phyloP scores from a whole-genome alignment of 37 sponge, comb jelly and placozoan species.

The Beroe forskalii region DNA sequence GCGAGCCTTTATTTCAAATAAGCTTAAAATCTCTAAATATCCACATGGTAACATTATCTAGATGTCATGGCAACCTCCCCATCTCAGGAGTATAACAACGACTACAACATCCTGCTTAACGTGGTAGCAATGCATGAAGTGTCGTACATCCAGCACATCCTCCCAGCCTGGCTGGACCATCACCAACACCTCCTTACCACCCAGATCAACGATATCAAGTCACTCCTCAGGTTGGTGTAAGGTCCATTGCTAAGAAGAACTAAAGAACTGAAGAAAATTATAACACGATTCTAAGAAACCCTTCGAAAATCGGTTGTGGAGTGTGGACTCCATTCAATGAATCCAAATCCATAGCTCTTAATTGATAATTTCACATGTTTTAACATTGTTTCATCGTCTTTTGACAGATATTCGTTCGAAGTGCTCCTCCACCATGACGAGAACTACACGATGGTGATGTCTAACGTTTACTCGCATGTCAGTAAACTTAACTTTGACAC shows the following conservation, averaged over 20 bases:
- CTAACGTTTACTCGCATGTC: constrained; percentile 5
- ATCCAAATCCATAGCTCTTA: too few species aligned
- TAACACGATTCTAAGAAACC: too few species aligned
- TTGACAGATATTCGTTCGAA: not conserved
- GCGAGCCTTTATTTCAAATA: too few species aligned
- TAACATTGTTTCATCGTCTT: too few species aligned
- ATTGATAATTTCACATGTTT: too few species aligned
- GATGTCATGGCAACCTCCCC: too few species aligned
- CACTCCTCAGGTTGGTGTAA: not conserved
- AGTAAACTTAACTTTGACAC: constrained; percentile 13
- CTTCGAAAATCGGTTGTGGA: too few species aligned
- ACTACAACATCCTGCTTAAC: constrained; percentile 38
- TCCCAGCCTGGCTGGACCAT: constrained; percentile 35
- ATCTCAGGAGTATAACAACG: constrained; percentile 44
- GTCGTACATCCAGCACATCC: constrained; percentile 22
- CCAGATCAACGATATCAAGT: constrained; percentile 32
- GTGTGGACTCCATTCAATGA: too few species aligned
- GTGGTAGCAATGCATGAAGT: constrained; percentile 19
- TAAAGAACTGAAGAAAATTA: too few species aligned
- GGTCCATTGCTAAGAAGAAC: too few species aligned
- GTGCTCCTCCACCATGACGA: constrained; percentile 29
- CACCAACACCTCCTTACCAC: not conserved
- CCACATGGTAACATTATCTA: too few species aligned
- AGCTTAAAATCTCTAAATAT: too few species aligned
- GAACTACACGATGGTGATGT: not conserved